Evolutionary conservation across 2,113 vertebrate species (phyloP).

Genomic region (Hoplias malabaricus): DNA sequence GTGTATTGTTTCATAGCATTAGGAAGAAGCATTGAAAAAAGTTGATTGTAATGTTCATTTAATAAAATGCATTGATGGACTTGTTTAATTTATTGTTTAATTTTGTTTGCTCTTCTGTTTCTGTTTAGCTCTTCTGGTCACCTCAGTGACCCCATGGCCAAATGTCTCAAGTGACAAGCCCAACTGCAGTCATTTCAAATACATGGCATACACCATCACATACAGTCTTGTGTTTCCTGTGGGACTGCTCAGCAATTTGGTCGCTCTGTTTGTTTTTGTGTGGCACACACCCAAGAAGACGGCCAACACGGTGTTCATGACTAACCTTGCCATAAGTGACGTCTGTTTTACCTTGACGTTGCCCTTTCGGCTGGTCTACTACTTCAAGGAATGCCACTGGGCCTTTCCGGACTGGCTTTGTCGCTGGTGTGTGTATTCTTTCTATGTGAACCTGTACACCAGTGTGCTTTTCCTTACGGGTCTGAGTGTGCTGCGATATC

Average conservation of each 20-base stretch:
- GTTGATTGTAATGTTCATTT: too few species aligned
- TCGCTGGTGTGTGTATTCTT: constrained; percentile 64
- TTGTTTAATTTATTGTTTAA: not conserved
- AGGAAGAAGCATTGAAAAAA: too few species aligned
- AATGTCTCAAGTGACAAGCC: not conserved
- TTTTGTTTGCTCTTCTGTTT: not conserved
- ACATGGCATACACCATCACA: constrained; percentile 59
- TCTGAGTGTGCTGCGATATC: constrained; percentile 68
- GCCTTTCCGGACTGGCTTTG: constrained; percentile 69
- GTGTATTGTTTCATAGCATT: too few species aligned
- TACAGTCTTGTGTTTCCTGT: constrained; percentile 67
- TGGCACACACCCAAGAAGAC: constrained; percentile 46
- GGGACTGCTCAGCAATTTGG: constrained; percentile 61
- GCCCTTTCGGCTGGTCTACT: constrained; percentile 70
- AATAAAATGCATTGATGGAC: not conserved
- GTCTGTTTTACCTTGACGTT: constrained; percentile 69
- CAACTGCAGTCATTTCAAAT: constrained; percentile 59
- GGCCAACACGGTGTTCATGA: constrained; percentile 66
- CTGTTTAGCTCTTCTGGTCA: not conserved
- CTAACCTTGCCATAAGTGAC: constrained; percentile 73
- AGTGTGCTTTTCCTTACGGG: constrained; percentile 74
- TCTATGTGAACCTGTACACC: constrained; percentile 74
- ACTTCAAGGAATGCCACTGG: constrained; percentile 59
- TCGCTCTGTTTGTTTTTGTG: constrained; percentile 64
- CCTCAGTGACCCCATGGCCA: not conserved